Evolutionary conservation across 2,888 invertebrate genomes (phyloP).

Genomic region (Charanyca ferruginea): DNA sequence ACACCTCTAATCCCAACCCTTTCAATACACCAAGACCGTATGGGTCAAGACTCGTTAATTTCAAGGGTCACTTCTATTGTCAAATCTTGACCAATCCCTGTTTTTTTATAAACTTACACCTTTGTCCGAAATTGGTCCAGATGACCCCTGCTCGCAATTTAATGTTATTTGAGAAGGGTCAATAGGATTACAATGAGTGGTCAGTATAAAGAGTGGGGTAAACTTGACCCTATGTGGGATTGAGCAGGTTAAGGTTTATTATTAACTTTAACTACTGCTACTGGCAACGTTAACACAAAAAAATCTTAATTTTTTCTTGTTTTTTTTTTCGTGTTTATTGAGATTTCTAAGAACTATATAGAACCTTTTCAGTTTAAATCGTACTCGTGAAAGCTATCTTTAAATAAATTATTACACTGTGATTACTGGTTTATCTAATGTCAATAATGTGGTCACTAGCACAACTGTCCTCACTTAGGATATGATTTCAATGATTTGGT

Average conservation of each 20-base stretch:
- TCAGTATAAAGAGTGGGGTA: conserved; percentile 69
- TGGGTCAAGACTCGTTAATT: conserved; percentile 81
- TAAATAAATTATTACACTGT: too few relatives aligned
- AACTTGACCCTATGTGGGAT: conserved; percentile 60
- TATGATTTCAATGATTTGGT: too few relatives aligned
- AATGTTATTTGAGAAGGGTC: conserved; percentile 79
- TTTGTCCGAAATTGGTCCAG: conserved; percentile 85
- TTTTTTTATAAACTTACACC: conserved; percentile 78
- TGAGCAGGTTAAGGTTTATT: conserved; percentile 33
- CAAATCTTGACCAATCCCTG: conserved; percentile 81
- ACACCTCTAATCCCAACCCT: conserved; percentile 82
- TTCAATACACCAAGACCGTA: conserved; percentile 70
- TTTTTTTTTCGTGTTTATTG: not conserved
- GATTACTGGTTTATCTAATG: too few relatives aligned
- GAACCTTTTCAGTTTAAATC: too few relatives aligned
- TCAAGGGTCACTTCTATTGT: conserved; percentile 80
- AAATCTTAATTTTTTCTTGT: not conserved
- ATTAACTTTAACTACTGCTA: not conserved
- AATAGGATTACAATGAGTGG: conserved; percentile 75
- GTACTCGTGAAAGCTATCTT: too few relatives aligned
- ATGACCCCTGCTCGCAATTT: conserved; percentile 86
- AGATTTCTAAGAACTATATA: too few relatives aligned
- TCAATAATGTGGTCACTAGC: too few relatives aligned
- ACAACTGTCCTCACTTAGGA: too few relatives aligned
- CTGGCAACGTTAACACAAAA: not conserved